These are phyloP conservation scores for Apolygus lucorum DNA, from an alignment of 1,140 invertebrate genomes.

Conservation along the genomic window DNA sequence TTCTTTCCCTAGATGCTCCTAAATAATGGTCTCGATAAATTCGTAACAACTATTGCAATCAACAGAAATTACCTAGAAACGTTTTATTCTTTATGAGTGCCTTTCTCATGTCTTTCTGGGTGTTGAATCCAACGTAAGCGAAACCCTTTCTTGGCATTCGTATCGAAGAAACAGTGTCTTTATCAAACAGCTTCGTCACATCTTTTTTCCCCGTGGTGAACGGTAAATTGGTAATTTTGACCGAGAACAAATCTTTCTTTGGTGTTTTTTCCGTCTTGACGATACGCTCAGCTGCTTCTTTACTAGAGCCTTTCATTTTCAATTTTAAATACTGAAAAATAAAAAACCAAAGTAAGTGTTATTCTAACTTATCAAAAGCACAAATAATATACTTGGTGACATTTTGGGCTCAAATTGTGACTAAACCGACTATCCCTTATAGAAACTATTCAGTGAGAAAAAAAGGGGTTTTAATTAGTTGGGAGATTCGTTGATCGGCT, in stretches of 20 bases:
- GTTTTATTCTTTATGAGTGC: slow-evolving; percentile 79
- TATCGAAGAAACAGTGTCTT: slow-evolving; percentile 66
- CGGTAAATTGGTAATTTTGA: slow-evolving; percentile 56
- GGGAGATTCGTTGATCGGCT: too few species aligned
- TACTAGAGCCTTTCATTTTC: slow-evolving; percentile 35
- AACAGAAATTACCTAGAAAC: slow-evolving; percentile 56
- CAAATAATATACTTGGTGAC: too few species aligned
- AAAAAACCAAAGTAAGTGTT: slow-evolving; percentile 1
- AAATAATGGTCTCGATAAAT: too few species aligned
- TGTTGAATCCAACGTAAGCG: slow-evolving; percentile 82
- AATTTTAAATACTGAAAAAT: slow-evolving; percentile 36
- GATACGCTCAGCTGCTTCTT: slow-evolving; percentile 33
- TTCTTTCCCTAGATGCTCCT: too few species aligned
- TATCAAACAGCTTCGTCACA: slow-evolving; percentile 75
- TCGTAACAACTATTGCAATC: too few species aligned
- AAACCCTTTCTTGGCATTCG: slow-evolving; percentile 74
- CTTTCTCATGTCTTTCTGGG: slow-evolving; percentile 68
- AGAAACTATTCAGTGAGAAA: not conserved
- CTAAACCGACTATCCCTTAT: not conserved
- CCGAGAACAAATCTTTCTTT: slow-evolving; percentile 37
- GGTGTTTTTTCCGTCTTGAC: slow-evolving; percentile 19
- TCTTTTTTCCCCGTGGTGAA: slow-evolving; percentile 66
- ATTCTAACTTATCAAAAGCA: too few species aligned
- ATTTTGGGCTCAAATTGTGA: too few species aligned
- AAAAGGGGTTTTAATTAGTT: too few species aligned